Base-by-base conservation (phyloP, 1,140 invertebrate species). In the Tenebrio molitor region DNA sequence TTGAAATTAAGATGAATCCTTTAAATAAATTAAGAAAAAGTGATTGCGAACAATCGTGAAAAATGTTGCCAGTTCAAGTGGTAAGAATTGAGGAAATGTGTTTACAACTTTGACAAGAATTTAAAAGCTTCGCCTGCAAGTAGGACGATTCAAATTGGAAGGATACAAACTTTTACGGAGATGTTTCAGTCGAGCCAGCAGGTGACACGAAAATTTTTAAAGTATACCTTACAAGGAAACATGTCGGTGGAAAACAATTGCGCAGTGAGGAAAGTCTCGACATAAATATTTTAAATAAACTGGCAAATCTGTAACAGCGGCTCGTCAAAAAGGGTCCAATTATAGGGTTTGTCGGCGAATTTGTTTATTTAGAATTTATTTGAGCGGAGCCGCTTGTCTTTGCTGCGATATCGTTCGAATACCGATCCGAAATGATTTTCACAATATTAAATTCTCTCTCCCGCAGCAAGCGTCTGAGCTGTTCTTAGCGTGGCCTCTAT, bases 71-170 rank as follows among this genome's bases (percentile, higher is more conserved):
- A 29, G 25, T 8, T 12, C 36, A 29, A 58, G 50, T 58, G 12
- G 1, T 29, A 19, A 10, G 19, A 29, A 58, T 21, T 25, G 50
- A 58, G 19, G 23, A 58, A 58, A 25, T 58, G 19, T 58, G 50
- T 58, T 58, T 29, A 15, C 23, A 58, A 33, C 3, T 58, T 58
- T 23, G 50, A 58, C 50, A 58, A 58, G 50, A 58, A 58, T 58
- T 58, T 58, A 58, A 29, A 58, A 58, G 50, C 50, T 58, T 58
- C 10, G 5, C 19, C 50, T 12, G 19, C 50, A 14, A 58, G n/a
- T 29, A 29, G 50, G 29, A 58, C 23, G 21, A 23, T 58, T 58
- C 23, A 29, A 58, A 58, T 58, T 58, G 50, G n/a, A 23, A 58
- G n/a, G 36, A 39, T 12, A 58, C 50, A 58, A 58, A 58, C 50